Conservation (phyloP, 1,140 invertebrate genomes). For the Lordiphosa clarofinis region DNA sequence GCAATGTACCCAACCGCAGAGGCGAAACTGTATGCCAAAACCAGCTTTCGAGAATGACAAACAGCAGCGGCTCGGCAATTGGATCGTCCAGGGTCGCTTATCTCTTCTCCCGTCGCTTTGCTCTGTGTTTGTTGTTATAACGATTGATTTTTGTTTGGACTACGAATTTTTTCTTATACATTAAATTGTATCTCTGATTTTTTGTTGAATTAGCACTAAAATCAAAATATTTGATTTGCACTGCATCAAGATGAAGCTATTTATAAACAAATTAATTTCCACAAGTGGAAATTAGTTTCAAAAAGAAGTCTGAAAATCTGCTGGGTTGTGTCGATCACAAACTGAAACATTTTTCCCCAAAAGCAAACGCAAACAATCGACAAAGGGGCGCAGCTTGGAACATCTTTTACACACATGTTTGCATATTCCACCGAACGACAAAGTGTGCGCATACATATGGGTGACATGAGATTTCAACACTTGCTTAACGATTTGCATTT, state of each 20-base stretch:
- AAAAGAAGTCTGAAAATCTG: not conserved
- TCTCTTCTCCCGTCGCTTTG: slow-evolving; percentile 28
- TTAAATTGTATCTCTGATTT: slow-evolving; percentile 1
- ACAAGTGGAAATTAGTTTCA: slow-evolving; percentile 9
- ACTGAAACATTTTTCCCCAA: slow-evolving; percentile 8
- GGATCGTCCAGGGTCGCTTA: slow-evolving; percentile 33
- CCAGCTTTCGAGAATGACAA: not conserved
- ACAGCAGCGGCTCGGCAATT: slow-evolving; percentile 1
- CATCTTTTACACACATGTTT: slow-evolving; percentile 49
- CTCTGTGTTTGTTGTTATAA: slow-evolving; percentile 50
- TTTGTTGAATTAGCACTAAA: slow-evolving; percentile 65
- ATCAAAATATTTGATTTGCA: slow-evolving; percentile 34
- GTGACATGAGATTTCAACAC: slow-evolving; percentile 43
- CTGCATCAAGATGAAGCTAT: slow-evolving; percentile 33
- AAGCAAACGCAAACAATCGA: slow-evolving; percentile 1
- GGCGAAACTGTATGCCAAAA: slow-evolving; percentile 34
- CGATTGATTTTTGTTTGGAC: slow-evolving; percentile 51
- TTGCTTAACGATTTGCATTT: slow-evolving; percentile 26
- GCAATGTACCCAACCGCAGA: slow-evolving; percentile 30
- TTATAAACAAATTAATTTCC: slow-evolving; percentile 35
- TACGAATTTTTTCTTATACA: slow-evolving; percentile 37
- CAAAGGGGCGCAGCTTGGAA: slow-evolving; percentile 13
- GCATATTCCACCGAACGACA: slow-evolving; percentile 32
- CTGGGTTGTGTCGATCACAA: not conserved
- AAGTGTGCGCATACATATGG: slow-evolving; percentile 12